These are phyloP conservation scores for Vireo griseus DNA, from an alignment of 2,797 vertebrate species.

Conservation along the genomic window DNA sequence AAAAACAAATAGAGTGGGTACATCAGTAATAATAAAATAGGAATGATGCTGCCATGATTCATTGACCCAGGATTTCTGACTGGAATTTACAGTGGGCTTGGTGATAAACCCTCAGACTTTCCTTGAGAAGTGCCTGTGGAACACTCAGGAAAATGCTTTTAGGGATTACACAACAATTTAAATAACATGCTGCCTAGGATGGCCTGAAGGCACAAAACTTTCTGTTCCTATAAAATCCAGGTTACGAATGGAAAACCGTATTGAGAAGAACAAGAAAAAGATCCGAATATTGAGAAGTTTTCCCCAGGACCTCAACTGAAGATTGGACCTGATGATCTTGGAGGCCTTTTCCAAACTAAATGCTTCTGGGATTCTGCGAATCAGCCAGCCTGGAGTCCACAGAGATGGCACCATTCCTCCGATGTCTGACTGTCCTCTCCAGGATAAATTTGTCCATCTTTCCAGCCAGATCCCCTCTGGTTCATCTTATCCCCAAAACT, in stretches of 20 bases:
- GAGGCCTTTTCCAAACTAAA: not conserved
- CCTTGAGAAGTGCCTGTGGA: not conserved
- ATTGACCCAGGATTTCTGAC: not conserved
- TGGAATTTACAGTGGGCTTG: not conserved
- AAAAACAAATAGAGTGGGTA: not conserved
- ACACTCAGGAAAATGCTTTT: not conserved
- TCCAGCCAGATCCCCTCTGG: not conserved
- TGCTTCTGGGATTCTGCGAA: not conserved
- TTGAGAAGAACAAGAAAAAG: not conserved
- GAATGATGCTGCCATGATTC: not conserved
- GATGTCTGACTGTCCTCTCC: not conserved
- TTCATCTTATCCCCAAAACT: not conserved
- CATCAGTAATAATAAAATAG: not conserved
- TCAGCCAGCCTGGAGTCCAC: not conserved
- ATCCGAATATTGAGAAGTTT: not conserved
- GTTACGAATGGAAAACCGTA: accelerated
- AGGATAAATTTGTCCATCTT: not conserved
- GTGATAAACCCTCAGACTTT: not conserved
- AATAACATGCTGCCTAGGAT: not conserved
- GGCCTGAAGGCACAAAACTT: not conserved
- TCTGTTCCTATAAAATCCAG: not conserved
- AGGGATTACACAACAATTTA: not conserved
- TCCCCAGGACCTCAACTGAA: not conserved
- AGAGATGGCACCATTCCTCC: not conserved
- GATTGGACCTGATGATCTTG: not conserved